Conservation (phyloP, 2,888 invertebrate genomes). For the Cephus rjabovi region DNA sequence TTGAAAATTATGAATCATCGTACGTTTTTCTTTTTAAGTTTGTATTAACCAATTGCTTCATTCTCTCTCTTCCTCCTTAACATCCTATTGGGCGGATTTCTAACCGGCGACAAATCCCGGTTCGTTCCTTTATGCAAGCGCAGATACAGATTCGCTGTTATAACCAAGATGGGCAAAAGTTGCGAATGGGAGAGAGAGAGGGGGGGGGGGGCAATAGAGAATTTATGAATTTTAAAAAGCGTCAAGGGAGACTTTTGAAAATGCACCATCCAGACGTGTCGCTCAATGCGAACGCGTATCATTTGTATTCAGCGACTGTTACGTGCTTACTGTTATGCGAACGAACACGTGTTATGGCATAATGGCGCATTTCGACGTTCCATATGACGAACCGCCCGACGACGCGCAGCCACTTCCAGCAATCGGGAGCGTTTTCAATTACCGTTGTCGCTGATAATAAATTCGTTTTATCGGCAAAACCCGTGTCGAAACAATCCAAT, state of each 20-base stretch:
- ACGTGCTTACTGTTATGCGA: constrained; percentile 6
- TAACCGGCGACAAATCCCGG: neutral
- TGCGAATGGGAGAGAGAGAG: no score
- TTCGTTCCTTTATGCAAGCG: neutral
- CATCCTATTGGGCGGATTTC: neutral
- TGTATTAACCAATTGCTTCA: neutral
- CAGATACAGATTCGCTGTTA: neutral
- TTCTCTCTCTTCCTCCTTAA: no score
- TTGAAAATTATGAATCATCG: neutral
- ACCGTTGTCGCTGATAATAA: neutral
- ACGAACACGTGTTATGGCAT: constrained; percentile 1
- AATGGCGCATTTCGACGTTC: neutral
- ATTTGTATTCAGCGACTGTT: constrained; percentile 3
- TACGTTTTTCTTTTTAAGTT: neutral
- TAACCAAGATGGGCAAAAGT: neutral
- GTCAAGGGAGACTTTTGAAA: neutral
- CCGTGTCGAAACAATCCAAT: neutral
- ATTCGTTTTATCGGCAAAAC: neutral
- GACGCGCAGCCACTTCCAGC: neutral
- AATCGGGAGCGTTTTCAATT: neutral
- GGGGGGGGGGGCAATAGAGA: neutral
- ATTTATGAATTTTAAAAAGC: neutral
- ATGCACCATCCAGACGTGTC: neutral
- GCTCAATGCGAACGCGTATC: neutral
- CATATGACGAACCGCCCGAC: neutral